Base-by-base conservation (phyloP, 2,113 vertebrate species). In the Leucoraja erinaceus region DNA sequence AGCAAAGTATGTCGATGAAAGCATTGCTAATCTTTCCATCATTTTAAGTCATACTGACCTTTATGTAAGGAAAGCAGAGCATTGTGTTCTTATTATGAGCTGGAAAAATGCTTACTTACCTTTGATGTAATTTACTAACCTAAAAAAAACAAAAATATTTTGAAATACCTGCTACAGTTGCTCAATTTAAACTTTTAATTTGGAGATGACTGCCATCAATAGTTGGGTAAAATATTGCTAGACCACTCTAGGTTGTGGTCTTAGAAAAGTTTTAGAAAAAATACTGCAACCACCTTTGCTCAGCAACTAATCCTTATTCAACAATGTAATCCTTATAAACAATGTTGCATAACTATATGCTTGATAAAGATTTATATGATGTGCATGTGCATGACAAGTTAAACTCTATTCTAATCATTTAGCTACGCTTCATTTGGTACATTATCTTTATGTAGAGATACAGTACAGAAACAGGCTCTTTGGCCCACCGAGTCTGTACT, bases 351-450 rank as follows among this genome's bases (percentile, higher is more conserved):
- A 16, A 9, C 4, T 1, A 31, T 31, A 83, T 83, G 20, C 33
- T 10, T 59, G 20, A 56, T 83, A 83, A 63, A 12, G 59, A 88
- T 88, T 88, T 86, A n/a, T 5, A 86, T 84, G 59, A 18, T 31
- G 63, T 16, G 28, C 31, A 18, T 31, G 63, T 16, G 28, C 31
- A n/a, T 56, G 56, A 47, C 0, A 31, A 0, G 92, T 61, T 92
- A 93, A 88, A 4, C 84, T 12, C 93, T 33, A 94, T 93, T 76
- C 93, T 93, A 93, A 79, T 91, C 9, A 38, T 72, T 47, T 47
- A 72, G 11, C 14, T 31, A 86, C 6, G 61, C 22, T 93, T 93
- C 25, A 28, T 14, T 83, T 94, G 93, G 59, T 94, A n/a, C 33
- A 47, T 47, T 47, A 47, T 47, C 38, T 47, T 47, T 47, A 47